phyloP scores from a whole-genome alignment of 2,113 vertebrate genomes.

The Coturnix japonica region DNA sequence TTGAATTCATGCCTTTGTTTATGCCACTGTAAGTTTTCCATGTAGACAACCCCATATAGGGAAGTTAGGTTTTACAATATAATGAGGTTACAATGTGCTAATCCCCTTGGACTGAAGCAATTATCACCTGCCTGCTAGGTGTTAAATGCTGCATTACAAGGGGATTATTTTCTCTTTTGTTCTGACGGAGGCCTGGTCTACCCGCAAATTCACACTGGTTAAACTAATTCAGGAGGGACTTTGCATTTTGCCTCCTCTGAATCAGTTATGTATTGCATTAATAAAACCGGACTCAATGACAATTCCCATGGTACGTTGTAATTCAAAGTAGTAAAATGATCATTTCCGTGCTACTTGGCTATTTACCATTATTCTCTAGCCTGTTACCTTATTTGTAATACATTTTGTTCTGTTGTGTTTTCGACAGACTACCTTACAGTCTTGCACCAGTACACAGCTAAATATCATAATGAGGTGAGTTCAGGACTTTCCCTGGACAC shows the following conservation, averaged over 20 bases:
- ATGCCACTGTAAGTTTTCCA: neutral
- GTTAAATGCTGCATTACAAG: constrained; percentile 65
- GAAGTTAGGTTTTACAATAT: constrained; percentile 60
- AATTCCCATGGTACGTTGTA: constrained; percentile 19
- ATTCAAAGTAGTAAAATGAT: constrained; percentile 4
- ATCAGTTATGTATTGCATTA: constrained; percentile 37
- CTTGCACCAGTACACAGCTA: neutral
- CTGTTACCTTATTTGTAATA: neutral
- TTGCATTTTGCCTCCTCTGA: neutral
- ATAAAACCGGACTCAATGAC: constrained; percentile 42
- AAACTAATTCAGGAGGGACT: constrained; percentile 43
- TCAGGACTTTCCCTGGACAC: neutral
- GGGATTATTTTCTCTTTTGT: constrained; percentile 69
- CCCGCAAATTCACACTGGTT: constrained; percentile 38
- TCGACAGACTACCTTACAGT: neutral
- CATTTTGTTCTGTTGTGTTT: neutral
- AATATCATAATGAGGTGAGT: neutral
- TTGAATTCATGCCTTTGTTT: constrained; percentile 52
- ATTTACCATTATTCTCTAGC: neutral
- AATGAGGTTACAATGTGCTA: constrained; percentile 68
- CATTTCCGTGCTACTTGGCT: constrained; percentile 19
- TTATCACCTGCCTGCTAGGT: constrained; percentile 70
- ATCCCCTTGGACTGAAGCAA: constrained; percentile 63
- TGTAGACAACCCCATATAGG: constrained; percentile 38
- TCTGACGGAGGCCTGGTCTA: constrained; percentile 43